phyloP scores from a whole-genome alignment of 2,113 vertebrate species.

The Corythoichthys intestinalis region DNA sequence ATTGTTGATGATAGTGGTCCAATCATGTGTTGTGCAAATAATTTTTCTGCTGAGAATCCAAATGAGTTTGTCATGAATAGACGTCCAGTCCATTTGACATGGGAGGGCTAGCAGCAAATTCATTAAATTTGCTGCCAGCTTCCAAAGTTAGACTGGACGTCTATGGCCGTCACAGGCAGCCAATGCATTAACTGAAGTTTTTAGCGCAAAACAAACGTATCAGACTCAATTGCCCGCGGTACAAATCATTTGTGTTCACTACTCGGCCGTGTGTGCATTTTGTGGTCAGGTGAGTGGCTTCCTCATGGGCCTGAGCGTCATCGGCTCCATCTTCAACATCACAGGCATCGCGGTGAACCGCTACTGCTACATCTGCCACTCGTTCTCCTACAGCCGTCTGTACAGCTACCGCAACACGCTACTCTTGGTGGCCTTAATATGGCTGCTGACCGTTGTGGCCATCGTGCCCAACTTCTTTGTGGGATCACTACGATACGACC shows the following conservation, averaged over 20 bases:
- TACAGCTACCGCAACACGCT: slow-evolving; percentile 81
- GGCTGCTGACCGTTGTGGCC: slow-evolving; percentile 77
- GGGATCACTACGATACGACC: slow-evolving; percentile 85
- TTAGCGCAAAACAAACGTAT: too few relatives aligned
- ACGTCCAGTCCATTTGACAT: too few relatives aligned
- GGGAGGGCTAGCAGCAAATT: too few relatives aligned
- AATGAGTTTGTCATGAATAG: too few relatives aligned
- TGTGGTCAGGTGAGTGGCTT: slow-evolving; percentile 79
- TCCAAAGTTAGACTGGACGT: too few relatives aligned
- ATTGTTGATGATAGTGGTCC: too few relatives aligned
- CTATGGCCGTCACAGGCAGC: too few relatives aligned
- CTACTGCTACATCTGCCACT: slow-evolving; percentile 90
- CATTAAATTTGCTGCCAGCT: too few relatives aligned
- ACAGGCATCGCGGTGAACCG: slow-evolving; percentile 86
- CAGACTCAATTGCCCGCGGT: too few relatives aligned
- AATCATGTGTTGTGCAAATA: too few relatives aligned
- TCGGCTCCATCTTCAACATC: slow-evolving; percentile 92
- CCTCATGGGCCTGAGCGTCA: slow-evolving; percentile 88
- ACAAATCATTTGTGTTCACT: neutral
- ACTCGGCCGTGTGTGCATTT: neutral
- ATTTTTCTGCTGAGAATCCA: too few relatives aligned
- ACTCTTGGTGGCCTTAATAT: slow-evolving; percentile 77
- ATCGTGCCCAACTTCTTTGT: slow-evolving; percentile 84
- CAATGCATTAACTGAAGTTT: neutral
- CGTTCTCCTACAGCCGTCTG: slow-evolving; percentile 78